Conservation (phyloP, 2,797 vertebrate species). For the Fratercula arctica region DNA sequence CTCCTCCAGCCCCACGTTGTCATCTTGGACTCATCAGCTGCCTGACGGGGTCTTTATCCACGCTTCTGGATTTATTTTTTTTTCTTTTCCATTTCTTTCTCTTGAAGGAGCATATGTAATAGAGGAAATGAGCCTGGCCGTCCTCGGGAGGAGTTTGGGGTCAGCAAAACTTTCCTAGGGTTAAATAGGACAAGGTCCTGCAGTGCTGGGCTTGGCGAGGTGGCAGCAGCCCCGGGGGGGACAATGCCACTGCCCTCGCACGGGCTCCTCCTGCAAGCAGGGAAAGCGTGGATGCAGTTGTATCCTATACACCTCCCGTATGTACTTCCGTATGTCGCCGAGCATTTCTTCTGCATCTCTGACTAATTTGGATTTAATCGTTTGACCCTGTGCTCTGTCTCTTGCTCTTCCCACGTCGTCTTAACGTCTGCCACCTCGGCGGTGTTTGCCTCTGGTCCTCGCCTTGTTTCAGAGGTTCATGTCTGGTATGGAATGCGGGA, state of each 20-base stretch:
- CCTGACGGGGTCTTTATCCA: not conserved
- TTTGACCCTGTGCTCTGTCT: not conserved
- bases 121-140: not conserved
- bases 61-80: rapidly evolving
- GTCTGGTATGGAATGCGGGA: not conserved
- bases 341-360: not conserved
- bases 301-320: not conserved
- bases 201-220: not conserved
- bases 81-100: not conserved
- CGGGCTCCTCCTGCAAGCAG: not conserved
- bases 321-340: not conserved
- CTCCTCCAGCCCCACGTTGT: not conserved
- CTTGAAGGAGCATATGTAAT: not conserved
- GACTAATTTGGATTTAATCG: not conserved
- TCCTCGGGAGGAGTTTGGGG: not conserved
- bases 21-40: not conserved
- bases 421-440: not conserved
- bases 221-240: not conserved
- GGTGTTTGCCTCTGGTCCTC: not conserved
- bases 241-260: not conserved
- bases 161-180: not conserved
- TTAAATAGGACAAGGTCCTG: not conserved
- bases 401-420: not conserved
- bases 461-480: rapidly evolving
- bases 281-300: rapidly evolving